Base-by-base conservation (phyloP, 2,888 invertebrate genomes). In the Lithophane socia region DNA sequence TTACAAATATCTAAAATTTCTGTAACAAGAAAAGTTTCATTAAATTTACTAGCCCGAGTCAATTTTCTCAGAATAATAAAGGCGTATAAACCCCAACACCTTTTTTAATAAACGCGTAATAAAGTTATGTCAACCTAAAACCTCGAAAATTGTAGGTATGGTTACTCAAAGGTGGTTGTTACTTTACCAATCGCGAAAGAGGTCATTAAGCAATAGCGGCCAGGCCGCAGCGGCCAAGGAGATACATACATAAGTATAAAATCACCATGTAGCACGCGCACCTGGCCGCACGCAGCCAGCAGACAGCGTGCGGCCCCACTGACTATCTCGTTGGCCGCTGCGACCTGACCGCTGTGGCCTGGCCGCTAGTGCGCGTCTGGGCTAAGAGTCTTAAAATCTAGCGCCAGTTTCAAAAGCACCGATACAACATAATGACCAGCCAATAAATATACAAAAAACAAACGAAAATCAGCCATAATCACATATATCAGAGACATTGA, bases 361-460 rank as follows among this genome's bases (percentile, higher is more conserved):
- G 29, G 29, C 29, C 29, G 29, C 29, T 29, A 29, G 29, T 29
- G 29, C 29, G 29, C 29, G 29, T 29, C 29, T 29, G 37, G 2
- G 37, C 4, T 8, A 56, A n/a, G 54, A 54, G 3, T 58, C 13
- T 12, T n/a, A 16, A 4, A 68, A 42, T 42, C 54, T 18, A 68
- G 37, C 68, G n/a, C 54, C 42, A 47, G 1, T 21, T 29, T 21
- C 29, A 67, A 68, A 56, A 2, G 13, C 29, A 44, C 5, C 24
- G 3, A 49, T 2, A 18, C 29, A 47, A 18, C 10, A 56, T 37
- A n/a, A 63, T 42, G 1, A 2, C 61, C 75, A 75, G 24, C 24
- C 75, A 68, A 64, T 64, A 68, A 79, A 68, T 47, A 58, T 13
- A 68, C 29, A 80, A 68, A 75, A 75, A 81, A 75, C 68, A 54